Evolutionary conservation across 92 coral and sea anemone species (phyloP).

Genomic region (Isaurus tuberculatus): DNA sequence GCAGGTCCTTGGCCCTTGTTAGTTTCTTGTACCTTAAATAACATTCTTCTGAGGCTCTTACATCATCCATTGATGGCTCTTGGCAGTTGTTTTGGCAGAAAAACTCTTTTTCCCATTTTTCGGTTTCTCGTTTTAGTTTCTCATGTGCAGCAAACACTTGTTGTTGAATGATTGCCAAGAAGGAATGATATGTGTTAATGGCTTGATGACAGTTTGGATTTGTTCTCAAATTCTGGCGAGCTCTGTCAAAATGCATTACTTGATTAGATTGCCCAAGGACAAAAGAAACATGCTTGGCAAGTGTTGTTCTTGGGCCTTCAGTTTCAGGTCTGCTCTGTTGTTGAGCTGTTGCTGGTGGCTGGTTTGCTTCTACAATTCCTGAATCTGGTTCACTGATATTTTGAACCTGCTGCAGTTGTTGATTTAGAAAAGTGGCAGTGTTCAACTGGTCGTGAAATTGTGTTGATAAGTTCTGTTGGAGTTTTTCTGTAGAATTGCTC

Average conservation of each 20-base stretch:
- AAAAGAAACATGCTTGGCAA: conserved; percentile 34
- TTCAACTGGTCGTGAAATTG: background rate
- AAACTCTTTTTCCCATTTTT: too few species aligned
- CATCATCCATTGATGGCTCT: too few species aligned
- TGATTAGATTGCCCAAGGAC: background rate
- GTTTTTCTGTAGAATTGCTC: background rate
- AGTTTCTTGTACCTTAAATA: too few species aligned
- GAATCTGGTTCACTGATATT: background rate
- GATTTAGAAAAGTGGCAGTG: background rate
- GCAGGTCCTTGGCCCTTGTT: background rate
- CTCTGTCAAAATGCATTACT: conserved; percentile 18
- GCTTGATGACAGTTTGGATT: background rate
- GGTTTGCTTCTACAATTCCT: background rate
- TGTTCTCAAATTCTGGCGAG: background rate
- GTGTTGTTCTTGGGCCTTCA: background rate
- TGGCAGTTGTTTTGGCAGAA: too few species aligned
- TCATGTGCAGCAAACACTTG: too few species aligned
- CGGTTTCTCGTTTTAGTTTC: too few species aligned
- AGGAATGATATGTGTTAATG: conserved; percentile 1
- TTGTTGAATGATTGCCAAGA: too few species aligned
- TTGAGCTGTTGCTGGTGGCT: background rate
- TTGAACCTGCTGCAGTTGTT: background rate
- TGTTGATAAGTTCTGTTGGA: background rate
- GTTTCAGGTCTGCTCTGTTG: background rate
- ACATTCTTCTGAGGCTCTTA: too few species aligned